A percentile compares a stretch with the other conserved stretches of the same genome.
Evolutionary conservation across 2,888 invertebrate genomes (phyloP).

Genomic region (Stenodema calcarata): DNA sequence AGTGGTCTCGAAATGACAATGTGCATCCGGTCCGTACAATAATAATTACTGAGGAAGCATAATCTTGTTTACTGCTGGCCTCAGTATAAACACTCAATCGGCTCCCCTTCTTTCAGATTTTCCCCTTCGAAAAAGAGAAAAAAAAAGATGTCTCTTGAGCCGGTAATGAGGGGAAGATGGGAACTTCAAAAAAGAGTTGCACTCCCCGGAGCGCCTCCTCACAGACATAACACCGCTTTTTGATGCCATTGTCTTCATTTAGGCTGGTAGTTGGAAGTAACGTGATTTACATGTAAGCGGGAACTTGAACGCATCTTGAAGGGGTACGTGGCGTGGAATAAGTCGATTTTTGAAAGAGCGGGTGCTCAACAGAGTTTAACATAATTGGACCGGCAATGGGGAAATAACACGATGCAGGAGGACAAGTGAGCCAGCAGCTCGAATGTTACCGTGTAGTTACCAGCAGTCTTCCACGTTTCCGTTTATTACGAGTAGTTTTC

Average conservation of each 20-base stretch:
- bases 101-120: neutral
- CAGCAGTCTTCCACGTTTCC: no score
- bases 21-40: constrained; percentile 1
- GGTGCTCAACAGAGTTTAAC: neutral
- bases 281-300: neutral
- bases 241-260: neutral
- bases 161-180: neutral
- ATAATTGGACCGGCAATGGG: no score
- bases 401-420: no score
- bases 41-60: constrained; percentile 24
- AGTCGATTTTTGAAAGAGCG: neutral
- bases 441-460: no score
- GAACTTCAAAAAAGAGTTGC: neutral
- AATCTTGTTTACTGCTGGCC: constrained; percentile 11
- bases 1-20: constrained; percentile 12
- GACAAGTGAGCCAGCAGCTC: no score
- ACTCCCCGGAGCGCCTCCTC: neutral
- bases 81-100: neutral
- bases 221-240: neutral
- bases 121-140: neutral
- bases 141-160: neutral
- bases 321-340: neutral
- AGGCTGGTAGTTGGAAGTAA: neutral
- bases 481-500: no score
- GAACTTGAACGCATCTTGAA: neutral